These are phyloP conservation scores for Tenthredo amoena DNA, from an alignment of 2,888 invertebrate genomes.

Conservation along the genomic window DNA sequence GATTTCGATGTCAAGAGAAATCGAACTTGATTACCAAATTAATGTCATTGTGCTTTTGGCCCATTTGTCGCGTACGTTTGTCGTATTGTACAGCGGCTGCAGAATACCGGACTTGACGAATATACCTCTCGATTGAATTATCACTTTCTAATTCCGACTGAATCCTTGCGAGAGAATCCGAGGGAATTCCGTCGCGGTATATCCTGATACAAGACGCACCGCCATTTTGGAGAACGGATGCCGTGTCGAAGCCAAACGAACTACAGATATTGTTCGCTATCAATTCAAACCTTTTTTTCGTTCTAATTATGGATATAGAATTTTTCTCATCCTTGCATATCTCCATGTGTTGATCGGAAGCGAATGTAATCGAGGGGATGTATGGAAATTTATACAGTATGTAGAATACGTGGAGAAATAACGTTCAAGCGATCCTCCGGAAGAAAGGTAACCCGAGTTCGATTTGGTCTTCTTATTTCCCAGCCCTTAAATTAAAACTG, in stretches of 20 bases:
- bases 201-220: constrained; percentile 24
- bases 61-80: constrained; percentile 8
- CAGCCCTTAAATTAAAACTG: not conserved
- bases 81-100: not conserved
- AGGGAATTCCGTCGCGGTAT: constrained; percentile 10
- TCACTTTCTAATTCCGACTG: constrained; percentile 49
- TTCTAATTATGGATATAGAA: not conserved
- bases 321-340: not conserved
- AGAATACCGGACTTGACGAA: constrained; percentile 18
- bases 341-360: not conserved
- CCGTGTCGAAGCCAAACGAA: constrained; percentile 15
- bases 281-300: not conserved
- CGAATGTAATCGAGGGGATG: not conserved
- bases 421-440: not conserved
- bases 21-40: constrained; percentile 47
- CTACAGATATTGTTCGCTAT: constrained; percentile 14
- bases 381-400: not conserved
- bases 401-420: not conserved
- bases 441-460: not conserved
- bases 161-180: constrained; percentile 34
- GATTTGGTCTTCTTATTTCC: not conserved
- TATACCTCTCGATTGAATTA: constrained; percentile 36
- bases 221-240: constrained; percentile 52
- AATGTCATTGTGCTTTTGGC: constrained; percentile 35
- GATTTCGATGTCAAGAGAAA: constrained; percentile 51